Base-by-base conservation (phyloP, 2,888 invertebrate genomes). In the Siphonodentalium dalli region DNA sequence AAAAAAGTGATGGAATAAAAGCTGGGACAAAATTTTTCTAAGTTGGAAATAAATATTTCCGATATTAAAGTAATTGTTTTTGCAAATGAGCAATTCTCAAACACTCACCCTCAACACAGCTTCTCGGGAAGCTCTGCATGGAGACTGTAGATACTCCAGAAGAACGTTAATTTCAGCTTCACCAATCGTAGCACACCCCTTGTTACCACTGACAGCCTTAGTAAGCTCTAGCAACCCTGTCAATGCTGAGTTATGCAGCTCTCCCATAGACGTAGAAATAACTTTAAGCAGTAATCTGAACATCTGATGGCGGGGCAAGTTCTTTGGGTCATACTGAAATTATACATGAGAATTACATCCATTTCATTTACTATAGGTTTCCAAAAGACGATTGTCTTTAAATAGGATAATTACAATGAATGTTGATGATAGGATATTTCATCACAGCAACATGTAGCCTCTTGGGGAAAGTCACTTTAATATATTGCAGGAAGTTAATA, bases 191-290 rank as follows among this genome's bases (percentile, higher is more conserved):
- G 88, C 87, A 70, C 88, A 87, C 21, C 86, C 87, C 26, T 85
- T 82, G 2, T 84, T 85, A 0, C 90, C 90, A 58, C 89, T 89
- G 40, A 89, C 88, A 62, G 90, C 88, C 38, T 84, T 84, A 3
- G 92, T 91, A 5, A 92, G 88, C 74, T 92, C 91, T 55, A 92
- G 82, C 48, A 95, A 84, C n/a, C 91, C 90, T 28, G 88, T 86
- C 21, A 89, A 88, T 29, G 92, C 90, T 71, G 89, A 87, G 7
- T 90, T 88, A 80, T 93, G 92, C 18, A 76, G 41, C 13, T 67
- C 67, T 7, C 68, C 61, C 4, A 60, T 49, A 9, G 66, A 66
- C 6, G 70, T 66, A 8, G 70, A 68, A 15, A 79, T 69, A 15
- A 77, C 63, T 18, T 69, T 50, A 53, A 93, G 86, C 33, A 95